phyloP scores from a whole-genome alignment of 2,113 vertebrate species.

The Drymodes brunneopygia region DNA sequence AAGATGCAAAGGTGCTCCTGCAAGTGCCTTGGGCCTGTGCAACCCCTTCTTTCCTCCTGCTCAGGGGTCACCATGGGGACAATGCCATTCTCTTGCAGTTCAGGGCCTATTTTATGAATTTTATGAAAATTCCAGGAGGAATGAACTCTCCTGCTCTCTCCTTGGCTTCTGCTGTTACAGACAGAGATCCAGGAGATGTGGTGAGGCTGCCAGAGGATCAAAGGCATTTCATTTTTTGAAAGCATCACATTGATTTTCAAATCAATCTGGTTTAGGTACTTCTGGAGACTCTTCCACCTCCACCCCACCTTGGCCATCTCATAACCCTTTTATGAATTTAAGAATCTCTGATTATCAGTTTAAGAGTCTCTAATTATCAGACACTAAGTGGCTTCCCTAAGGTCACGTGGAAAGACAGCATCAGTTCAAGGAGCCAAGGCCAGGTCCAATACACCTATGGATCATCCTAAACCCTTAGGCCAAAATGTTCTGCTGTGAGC shows the following conservation, averaged over 20 bases:
- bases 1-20: background rate
- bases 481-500: background rate
- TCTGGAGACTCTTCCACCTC: background rate
- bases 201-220: background rate
- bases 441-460: background rate
- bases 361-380: background rate
- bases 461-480: background rate
- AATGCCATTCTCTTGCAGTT: background rate
- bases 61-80: background rate
- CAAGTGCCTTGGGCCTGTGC: background rate
- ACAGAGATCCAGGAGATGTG: background rate
- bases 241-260: background rate
- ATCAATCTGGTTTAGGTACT: background rate
- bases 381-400: background rate
- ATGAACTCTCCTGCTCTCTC: accelerated
- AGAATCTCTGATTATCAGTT: background rate
- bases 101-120: background rate
- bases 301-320: background rate
- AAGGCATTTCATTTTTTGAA: background rate
- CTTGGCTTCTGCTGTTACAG: background rate
- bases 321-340: background rate
- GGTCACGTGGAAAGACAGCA: background rate
- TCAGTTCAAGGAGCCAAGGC: background rate
- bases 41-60: background rate
- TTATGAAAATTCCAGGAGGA: background rate